Evolutionary conservation across 1,140 invertebrate genomes (phyloP), one percentile per base, ranked within the genome.

Genomic region (Batillaria attramentaria): DNA sequence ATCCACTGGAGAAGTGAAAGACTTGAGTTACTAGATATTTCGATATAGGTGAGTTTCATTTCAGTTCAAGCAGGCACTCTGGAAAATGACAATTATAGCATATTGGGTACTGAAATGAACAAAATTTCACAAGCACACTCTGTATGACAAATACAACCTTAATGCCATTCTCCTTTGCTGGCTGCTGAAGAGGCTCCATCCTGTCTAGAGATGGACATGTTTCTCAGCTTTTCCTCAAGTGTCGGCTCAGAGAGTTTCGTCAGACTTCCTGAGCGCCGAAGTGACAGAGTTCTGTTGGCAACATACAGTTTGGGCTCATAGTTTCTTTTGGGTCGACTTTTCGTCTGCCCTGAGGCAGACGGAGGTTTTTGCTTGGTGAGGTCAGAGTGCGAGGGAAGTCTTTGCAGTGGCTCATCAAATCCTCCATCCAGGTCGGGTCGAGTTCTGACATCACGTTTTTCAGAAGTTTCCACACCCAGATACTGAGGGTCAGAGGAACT

Each of bases 301-400:
- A 87, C 84, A 79, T 84, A 84, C 31, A 83, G 77, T 70, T 86
- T 86, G 50, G 86, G 84, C 18, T 84, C 79, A 77, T 86, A 87
- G n/a, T 79, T 81, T 20, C 24, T 62, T 8, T 75, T 75, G 28
- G 35, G 28, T 75, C n/a, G 16, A 31, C 54, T 0, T 50, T 75
- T 73, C 28, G 28, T 50, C 35, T 57, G 50, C 8, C 57, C 43
- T 16, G 39, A 37, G 35, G 72, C 28, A 37, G 20, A 31, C 13
- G 35, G n/a, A 8, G 16, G 35, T 24, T 65, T 65, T 39, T 13
- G n/a, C 57, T 62, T 10, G 0, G 10, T 62, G 57, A 62, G 24
- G 57, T 62, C 33, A 28, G 8, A 62, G n/a, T 18, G 57, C 33
- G 57, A 31, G 57, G 0, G 0, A 62, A 31, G n/a, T 62, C n/a